Evolutionary conservation across 2,113 vertebrate genomes (phyloP).

Genomic region (Willisornis vidua): DNA sequence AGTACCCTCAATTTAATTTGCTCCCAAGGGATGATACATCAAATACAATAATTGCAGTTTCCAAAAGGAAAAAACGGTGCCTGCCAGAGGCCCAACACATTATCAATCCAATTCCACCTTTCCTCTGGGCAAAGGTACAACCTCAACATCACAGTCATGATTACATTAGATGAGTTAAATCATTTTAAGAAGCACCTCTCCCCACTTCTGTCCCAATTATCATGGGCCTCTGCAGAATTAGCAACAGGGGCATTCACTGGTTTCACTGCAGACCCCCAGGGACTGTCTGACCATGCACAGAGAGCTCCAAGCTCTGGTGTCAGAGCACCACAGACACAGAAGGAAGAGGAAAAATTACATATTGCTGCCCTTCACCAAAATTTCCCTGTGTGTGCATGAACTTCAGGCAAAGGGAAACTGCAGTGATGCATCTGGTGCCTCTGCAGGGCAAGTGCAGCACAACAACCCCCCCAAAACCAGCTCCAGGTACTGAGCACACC

Average conservation of each 20-base stretch:
- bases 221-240: conserved; percentile 3
- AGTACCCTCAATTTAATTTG: conserved; percentile 56
- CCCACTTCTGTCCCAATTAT: background rate
- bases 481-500: background rate
- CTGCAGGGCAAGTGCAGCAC: background rate
- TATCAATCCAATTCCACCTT: conserved; percentile 55
- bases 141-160: conserved; percentile 24
- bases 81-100: conserved; percentile 36
- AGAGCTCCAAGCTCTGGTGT: background rate
- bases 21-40: background rate
- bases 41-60: conserved; percentile 34
- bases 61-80: conserved; percentile 19
- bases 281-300: background rate
- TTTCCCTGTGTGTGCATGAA: background rate
- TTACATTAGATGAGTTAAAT: conserved; percentile 65
- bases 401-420: background rate
- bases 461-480: background rate
- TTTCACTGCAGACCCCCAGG: background rate
- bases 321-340: background rate
- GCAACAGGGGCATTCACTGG: conserved; percentile 2
- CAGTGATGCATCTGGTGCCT: background rate
- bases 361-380: background rate
- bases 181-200: conserved; percentile 44
- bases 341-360: background rate
- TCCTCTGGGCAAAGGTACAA: conserved; percentile 46